Base-by-base conservation (phyloP, 2,888 invertebrate species). In the Lapara coniferarum region DNA sequence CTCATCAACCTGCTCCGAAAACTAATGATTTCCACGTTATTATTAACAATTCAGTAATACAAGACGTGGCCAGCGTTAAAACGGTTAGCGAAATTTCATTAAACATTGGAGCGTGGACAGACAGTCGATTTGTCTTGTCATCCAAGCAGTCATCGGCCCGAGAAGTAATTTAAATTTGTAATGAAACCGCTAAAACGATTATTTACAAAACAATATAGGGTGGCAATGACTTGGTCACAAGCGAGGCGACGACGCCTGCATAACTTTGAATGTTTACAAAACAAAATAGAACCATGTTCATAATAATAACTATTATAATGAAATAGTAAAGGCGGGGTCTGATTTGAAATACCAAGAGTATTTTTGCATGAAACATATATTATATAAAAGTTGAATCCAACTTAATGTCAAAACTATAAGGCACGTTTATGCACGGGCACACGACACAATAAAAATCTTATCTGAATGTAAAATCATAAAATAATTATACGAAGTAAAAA, bases 61-160 rank as follows among this genome's bases (percentile, higher is more conserved):
- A 82, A 81, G 81, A 88, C 89, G 88, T 90, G 88, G 83, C 81
- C 81, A 77, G 88, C 83, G 86, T 89, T 77, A 75, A 78, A 86
- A 83, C 81, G 75, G 79, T 84, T 79, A 78, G 83, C 80, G 77
- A 89, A 89, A 85, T 88, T 86, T 87, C 86, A 89, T 87, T 87
- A 86, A 78, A 81, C 81, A 81, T 77, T 82, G 83, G 84, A 80
- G 78, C 69, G 79, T 73, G 76, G 80, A 80, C 80, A 79, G 83
- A 80, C 82, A 79, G 82, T 85, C 86, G 80, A 91, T 91, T 91
- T 89, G 87, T 92, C 90, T 88, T 91, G 87, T 89, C 90, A 85
- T 83, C 84, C 83, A 75, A 83, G 74, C 78, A 82, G 81, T 84
- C 85, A 85, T 88, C 84, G 82, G 81, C 79, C 82, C 79, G 82